Base-by-base conservation (phyloP, 2,113 vertebrate genomes). In the Petrocephalus zakoni region DNA sequence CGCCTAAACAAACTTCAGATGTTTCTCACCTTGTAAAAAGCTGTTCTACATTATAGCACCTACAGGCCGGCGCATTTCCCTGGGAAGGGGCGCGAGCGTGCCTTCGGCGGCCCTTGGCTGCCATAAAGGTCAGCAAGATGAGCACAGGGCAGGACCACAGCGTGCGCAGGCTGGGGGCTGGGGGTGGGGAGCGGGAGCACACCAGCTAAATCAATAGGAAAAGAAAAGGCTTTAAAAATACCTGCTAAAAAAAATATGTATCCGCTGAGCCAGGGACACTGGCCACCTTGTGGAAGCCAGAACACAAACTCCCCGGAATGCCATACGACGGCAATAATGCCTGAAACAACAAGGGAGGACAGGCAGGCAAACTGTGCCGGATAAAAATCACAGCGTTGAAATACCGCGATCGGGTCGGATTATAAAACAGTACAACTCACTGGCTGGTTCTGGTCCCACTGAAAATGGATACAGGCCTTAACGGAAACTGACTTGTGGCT, bases 21-120 rank as follows among this genome's bases (percentile, higher is more conserved):
- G 89, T 86, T 88, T 88, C 83, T 88, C 87, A 78, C 89, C 78
- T 86, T 82, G 52, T 90, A 85, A 90, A 90, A 87, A 89, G 87
- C 85, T 49, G 89, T 29, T 86, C 85, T 68, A 75, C 53, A 90
- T 88, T 90, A 91, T 37, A 22, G 89, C 88, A 87, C 88, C 37
- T 49, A 46, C 86, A 68, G 47, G 29, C 47, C 46, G 1, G 22
- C 21, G 61, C 61, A 68, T 68, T 29, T 10, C 25, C 25, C 9
- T 13, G n/a, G 11, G 61, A 64, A 64, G 4, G 61, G n/a, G 61
- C 9, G 61, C 61, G n/a, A 64, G 61, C n/a, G 21, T 68, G 61
- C 58, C 25, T 29, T 29, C 4, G 61, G n/a, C 11, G 61, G n/a
- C n/a, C 13, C 61, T 68, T n/a, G 13, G 61, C 4, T 29, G 61